Evolutionary conservation across 1,140 invertebrate species (phyloP).

Genomic region (Sycophaga agraensis): DNA sequence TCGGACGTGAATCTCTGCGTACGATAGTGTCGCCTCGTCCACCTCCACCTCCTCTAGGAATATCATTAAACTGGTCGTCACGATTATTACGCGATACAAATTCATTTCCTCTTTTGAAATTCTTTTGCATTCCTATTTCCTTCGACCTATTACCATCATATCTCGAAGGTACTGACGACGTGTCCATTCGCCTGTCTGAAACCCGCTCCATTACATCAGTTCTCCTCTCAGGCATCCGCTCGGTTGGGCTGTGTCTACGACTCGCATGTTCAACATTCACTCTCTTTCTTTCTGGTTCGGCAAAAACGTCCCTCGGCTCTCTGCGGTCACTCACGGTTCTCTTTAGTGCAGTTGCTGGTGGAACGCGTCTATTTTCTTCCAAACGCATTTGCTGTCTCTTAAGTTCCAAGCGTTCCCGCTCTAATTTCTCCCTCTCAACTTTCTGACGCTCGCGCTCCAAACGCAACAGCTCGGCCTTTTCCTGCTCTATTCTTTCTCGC

Average conservation of each 20-base stretch:
- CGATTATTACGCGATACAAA: conserved; percentile 50
- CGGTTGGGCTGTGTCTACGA: conserved; percentile 16
- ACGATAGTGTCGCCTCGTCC: conserved; percentile 50
- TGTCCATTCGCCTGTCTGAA: conserved; percentile 49
- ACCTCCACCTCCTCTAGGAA: conserved; percentile 47
- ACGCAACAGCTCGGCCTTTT: conserved; percentile 77
- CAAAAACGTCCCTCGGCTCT: conserved; percentile 49
- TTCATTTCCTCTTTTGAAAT: conserved; percentile 51
- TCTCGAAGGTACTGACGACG: conserved; percentile 42
- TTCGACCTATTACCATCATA: conserved; percentile 50
- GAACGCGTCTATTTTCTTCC: conserved; percentile 50
- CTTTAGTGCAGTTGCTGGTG: conserved; percentile 50
- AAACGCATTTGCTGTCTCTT: conserved; percentile 70
- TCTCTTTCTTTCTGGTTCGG: conserved; percentile 50
- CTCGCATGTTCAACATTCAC: conserved; percentile 32
- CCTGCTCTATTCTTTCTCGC: conserved; percentile 74
- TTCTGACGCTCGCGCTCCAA: conserved; percentile 80
- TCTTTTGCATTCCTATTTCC: conserved; percentile 51
- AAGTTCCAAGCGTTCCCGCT: conserved; percentile 78
- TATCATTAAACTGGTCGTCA: conserved; percentile 49
- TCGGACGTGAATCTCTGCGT: conserved; percentile 30
- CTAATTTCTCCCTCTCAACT: conserved; percentile 79
- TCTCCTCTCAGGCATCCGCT: conserved; percentile 46
- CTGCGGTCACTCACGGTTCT: conserved; percentile 49
- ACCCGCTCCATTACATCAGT: conserved; percentile 49